Conservation (phyloP, 2,797 vertebrate genomes). For the Acipenser ruthenus region DNA sequence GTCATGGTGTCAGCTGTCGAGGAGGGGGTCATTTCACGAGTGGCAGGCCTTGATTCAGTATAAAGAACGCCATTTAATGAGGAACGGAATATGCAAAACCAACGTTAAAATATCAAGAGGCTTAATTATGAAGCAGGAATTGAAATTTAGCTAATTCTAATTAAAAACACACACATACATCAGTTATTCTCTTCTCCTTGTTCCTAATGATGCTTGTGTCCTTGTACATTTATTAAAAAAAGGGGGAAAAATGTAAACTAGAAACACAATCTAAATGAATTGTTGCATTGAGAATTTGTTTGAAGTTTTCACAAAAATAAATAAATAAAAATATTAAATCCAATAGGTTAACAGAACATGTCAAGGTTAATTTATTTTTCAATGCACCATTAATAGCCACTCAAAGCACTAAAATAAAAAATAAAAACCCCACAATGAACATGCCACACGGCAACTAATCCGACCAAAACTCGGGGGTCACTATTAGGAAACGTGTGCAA, state of each 20-base stretch:
- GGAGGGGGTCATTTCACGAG: conserved; percentile 38
- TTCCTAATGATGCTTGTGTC: background rate
- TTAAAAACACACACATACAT: conserved; percentile 50
- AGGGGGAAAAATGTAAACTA: no score
- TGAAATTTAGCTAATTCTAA: conserved; percentile 44
- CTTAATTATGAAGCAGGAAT: conserved; percentile 54
- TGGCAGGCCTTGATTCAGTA: conserved; percentile 46
- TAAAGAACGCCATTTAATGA: conserved; percentile 48
- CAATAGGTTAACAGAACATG: no score
- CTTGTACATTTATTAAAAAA: background rate
- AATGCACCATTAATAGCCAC: no score
- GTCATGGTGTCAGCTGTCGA: no score
- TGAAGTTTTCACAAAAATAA: no score
- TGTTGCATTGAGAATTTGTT: no score
- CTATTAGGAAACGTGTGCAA: no score
- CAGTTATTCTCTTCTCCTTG: conserved; percentile 51
- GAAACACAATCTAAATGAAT: no score
- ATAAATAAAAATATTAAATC: no score
- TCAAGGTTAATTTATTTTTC: no score
- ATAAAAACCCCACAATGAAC: background rate
- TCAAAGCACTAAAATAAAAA: background rate
- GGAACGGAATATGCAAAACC: conserved; percentile 40
- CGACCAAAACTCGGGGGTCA: no score
- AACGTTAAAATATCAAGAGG: conserved; percentile 62
- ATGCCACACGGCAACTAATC: no score